Percentiles rank a stretch among this genome's conserved stretches.
Conservation (phyloP, 2,797 vertebrate species). For the Mormyrops attenuatus region DNA sequence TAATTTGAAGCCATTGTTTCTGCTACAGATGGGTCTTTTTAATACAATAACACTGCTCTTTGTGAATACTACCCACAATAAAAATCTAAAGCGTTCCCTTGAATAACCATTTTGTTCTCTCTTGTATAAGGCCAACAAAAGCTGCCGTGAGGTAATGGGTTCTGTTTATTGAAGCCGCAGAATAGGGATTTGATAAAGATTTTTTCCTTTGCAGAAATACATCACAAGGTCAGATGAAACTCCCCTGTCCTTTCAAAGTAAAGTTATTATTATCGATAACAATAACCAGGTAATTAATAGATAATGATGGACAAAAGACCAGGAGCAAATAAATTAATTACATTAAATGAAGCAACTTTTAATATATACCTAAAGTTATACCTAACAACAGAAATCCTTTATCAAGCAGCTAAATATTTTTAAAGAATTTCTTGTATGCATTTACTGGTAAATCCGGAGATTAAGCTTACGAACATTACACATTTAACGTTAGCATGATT, state of each 20-base stretch:
- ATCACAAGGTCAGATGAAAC: slow-evolving; percentile 79
- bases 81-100: slow-evolving; percentile 99
- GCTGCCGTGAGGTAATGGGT: slow-evolving; percentile 98
- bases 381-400: not conserved
- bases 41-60: slow-evolving; percentile 99
- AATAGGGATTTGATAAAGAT: slow-evolving; percentile 98
- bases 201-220: slow-evolving; percentile 76
- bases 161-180: slow-evolving; percentile 97
- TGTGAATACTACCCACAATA: slow-evolving; percentile 98
- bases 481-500: not conserved
- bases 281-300: not conserved
- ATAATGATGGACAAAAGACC: not conserved
- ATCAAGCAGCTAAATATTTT: not conserved
- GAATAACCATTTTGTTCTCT: slow-evolving; percentile 99
- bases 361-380: not conserved
- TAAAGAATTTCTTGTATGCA: not conserved
- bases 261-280: slow-evolving; percentile 17
- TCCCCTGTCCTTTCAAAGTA: slow-evolving; percentile 48
- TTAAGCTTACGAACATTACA: not conserved
- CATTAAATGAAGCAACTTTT: not conserved
- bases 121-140: slow-evolving; percentile 99
- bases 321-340: not conserved
- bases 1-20: slow-evolving; percentile 99
- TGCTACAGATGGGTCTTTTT: slow-evolving; percentile 99
- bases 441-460: not conserved